Evolutionary conservation across 2,888 invertebrate species (phyloP).

Genomic region (Hesperia comma): DNA sequence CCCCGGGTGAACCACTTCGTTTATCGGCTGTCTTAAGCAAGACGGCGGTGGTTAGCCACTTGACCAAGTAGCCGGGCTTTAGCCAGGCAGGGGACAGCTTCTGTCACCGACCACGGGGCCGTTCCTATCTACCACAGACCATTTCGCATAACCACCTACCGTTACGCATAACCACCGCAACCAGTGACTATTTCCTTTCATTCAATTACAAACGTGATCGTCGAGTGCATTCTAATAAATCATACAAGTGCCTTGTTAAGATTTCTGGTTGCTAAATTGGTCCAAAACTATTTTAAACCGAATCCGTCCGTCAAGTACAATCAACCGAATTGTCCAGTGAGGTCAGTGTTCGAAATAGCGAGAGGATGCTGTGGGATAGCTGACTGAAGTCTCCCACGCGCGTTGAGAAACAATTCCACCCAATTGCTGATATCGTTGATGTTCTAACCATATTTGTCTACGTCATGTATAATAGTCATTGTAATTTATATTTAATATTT

Average conservation of each 20-base stretch:
- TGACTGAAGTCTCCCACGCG: constrained; percentile 48
- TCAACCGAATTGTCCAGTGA: constrained; percentile 48
- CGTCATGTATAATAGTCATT: constrained; percentile 11
- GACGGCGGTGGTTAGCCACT: too few species aligned
- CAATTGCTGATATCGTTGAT: constrained; percentile 47
- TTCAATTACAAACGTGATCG: background rate
- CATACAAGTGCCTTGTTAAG: constrained; percentile 11
- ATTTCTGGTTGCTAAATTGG: constrained; percentile 39
- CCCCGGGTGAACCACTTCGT: too few species aligned
- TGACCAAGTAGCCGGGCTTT: too few species aligned
- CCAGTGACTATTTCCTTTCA: too few species aligned
- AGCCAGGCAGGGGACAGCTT: too few species aligned
- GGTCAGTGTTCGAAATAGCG: constrained; percentile 57
- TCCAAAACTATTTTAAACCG: constrained; percentile 37
- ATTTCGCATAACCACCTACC: too few species aligned
- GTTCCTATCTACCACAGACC: too few species aligned
- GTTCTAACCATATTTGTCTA: constrained; percentile 22
- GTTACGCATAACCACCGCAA: too few species aligned
- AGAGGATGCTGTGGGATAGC: constrained; percentile 51
- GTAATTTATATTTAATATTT: background rate
- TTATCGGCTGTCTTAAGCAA: too few species aligned
- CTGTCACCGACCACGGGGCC: too few species aligned
- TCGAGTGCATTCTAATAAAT: background rate
- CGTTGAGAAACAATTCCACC: constrained; percentile 43
- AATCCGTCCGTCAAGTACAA: constrained; percentile 41